These are phyloP conservation scores for Gryon sp. DNA, from an alignment of 1,140 invertebrate genomes.

Conservation along the genomic window DNA sequence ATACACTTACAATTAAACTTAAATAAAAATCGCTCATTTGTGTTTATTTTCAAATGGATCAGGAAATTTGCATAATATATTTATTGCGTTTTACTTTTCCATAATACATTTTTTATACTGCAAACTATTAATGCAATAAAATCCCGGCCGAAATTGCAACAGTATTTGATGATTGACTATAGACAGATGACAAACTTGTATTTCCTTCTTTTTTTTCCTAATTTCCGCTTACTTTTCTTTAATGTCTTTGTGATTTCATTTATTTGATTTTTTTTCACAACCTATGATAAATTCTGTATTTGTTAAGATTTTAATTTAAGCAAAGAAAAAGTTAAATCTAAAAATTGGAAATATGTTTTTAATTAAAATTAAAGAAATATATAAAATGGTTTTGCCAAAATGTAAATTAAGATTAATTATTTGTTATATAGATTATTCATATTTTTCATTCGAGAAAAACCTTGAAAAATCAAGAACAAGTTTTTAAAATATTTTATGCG, in stretches of 20 bases:
- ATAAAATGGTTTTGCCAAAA: too few relatives aligned
- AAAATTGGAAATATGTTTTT: too few relatives aligned
- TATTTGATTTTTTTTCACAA: constrained; percentile 14
- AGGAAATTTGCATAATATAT: too few relatives aligned
- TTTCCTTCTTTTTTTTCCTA: constrained; percentile 27
- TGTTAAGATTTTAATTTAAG: too few relatives aligned
- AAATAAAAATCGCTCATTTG: not conserved
- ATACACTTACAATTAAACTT: too few relatives aligned
- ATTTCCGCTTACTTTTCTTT: constrained; percentile 18
- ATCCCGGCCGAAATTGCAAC: not conserved
- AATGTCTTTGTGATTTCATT: not conserved
- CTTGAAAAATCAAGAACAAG: too few relatives aligned
- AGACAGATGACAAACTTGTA: not conserved
- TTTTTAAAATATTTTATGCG: not conserved
- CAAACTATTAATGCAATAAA: constrained; percentile 7
- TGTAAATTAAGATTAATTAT: too few relatives aligned
- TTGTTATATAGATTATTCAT: too few relatives aligned
- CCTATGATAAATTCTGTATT: not conserved
- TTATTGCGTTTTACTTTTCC: too few relatives aligned
- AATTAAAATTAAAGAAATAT: too few relatives aligned
- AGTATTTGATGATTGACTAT: not conserved
- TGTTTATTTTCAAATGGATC: not conserved
- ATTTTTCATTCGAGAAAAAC: too few relatives aligned
- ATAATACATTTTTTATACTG: not conserved
- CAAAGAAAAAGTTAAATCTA: too few relatives aligned